phyloP scores from a whole-genome alignment of 1,140 invertebrate species.

The Ridgeia piscesae region DNA sequence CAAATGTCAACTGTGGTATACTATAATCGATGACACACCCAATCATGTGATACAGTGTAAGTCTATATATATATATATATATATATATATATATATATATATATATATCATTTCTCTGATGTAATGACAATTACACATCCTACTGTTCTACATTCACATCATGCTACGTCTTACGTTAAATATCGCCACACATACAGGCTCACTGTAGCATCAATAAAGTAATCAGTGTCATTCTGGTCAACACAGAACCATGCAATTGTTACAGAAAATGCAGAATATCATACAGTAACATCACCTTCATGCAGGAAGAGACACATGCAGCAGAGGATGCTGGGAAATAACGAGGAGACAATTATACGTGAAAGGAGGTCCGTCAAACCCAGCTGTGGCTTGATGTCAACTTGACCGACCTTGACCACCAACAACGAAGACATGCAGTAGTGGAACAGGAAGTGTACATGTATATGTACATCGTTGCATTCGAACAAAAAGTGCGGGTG shows the following conservation, averaged over 20 bases:
- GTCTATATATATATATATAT: not conserved
- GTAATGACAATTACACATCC: not conserved
- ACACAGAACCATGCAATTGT: not conserved
- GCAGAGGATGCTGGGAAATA: not conserved
- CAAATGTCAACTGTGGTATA: not conserved
- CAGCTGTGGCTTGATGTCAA: not conserved
- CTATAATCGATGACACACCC: not conserved
- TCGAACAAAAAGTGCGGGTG: not conserved
- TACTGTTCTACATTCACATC: not conserved
- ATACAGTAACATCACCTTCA: not conserved
- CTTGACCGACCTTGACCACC: not conserved
- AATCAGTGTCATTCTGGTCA: not conserved
- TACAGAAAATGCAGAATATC: not conserved
- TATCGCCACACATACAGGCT: not conserved
- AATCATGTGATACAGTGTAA: not conserved
- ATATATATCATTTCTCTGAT: not conserved
- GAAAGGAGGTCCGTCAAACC: not conserved
- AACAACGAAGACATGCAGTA: not conserved
- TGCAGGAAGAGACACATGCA: conserved; percentile 7
- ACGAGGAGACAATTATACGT: not conserved
- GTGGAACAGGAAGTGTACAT: not conserved
- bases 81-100: not conserved
- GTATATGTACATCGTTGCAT: not conserved
- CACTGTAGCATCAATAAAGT: not conserved
- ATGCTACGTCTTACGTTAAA: not conserved